phyloP scores from a whole-genome alignment of 2,888 invertebrate species.

The Rhogogaster chlorosoma region DNA sequence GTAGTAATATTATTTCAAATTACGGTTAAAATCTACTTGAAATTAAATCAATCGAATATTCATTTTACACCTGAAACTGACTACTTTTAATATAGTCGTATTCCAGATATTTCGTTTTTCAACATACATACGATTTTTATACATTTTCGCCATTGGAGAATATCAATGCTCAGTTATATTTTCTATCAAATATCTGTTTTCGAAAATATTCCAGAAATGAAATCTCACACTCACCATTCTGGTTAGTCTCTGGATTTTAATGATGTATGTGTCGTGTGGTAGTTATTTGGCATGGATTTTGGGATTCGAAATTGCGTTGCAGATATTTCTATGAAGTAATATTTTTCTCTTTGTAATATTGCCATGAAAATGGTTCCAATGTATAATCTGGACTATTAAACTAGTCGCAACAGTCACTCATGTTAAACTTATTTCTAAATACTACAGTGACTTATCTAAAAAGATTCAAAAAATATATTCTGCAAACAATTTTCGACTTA shows the following conservation, averaged over 20 bases:
- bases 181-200: neutral
- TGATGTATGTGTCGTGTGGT: slow-evolving; percentile 46
- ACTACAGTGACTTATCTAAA: no score
- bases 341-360: neutral
- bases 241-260: neutral
- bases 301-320: slow-evolving; percentile 18
- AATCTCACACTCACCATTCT: neutral
- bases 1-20: neutral
- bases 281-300: slow-evolving; percentile 48
- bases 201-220: neutral
- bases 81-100: neutral
- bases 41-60: neutral
- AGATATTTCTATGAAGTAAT: neutral
- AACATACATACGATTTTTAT: neutral
- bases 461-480: neutral
- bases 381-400: neutral
- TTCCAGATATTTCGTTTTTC: neutral
- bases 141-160: neutral
- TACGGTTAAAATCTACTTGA: neutral
- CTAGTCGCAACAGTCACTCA: neutral
- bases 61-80: neutral
- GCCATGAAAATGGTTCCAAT: neutral
- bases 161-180: neutral
- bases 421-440: neutral
- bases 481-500: slow-evolving; percentile 7